Conservation (phyloP, 2,113 vertebrate genomes). For the Chlorodrepanis virens region DNA sequence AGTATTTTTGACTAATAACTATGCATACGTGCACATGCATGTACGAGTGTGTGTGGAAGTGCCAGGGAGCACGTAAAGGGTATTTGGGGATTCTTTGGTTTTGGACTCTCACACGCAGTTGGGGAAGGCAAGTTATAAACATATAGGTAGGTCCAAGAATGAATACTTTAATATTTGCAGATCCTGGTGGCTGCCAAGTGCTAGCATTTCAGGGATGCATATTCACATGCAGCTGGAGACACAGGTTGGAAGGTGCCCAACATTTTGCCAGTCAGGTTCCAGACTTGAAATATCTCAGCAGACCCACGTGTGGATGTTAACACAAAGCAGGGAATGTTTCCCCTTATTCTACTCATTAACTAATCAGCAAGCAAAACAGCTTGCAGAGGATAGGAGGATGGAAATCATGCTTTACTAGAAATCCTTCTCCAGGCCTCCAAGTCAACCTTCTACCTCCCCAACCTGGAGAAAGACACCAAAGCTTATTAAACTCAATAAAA, state of each 20-base stretch:
- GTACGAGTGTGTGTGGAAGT: conserved; percentile 40
- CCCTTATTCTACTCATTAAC: not conserved
- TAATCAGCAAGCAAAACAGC: not conserved
- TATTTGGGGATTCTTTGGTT: conserved; percentile 69
- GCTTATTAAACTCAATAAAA: conserved; percentile 26
- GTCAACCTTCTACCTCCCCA: not conserved
- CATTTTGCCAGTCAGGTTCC: conserved; percentile 17
- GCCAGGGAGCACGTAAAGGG: conserved; percentile 56
- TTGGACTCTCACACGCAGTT: conserved; percentile 46
- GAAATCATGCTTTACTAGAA: not conserved
- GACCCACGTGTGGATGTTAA: not conserved
- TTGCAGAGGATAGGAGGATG: not conserved
- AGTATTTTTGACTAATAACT: conserved; percentile 49
- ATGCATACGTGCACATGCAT: conserved; percentile 43
- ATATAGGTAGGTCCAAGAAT: conserved; percentile 61
- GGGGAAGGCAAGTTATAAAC: conserved; percentile 54
- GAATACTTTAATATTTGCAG: conserved; percentile 65
- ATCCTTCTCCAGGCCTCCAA: not conserved
- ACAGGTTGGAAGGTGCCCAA: not conserved
- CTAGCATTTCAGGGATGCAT: conserved; percentile 65
- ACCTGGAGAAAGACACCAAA: not conserved
- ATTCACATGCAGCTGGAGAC: conserved; percentile 63
- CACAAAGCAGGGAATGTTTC: not conserved
- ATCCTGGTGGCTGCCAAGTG: conserved; percentile 49
- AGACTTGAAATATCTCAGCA: conserved; percentile 34